Conservation (phyloP, 2,888 invertebrate genomes). For the Lissocephala sabroskyi region DNA sequence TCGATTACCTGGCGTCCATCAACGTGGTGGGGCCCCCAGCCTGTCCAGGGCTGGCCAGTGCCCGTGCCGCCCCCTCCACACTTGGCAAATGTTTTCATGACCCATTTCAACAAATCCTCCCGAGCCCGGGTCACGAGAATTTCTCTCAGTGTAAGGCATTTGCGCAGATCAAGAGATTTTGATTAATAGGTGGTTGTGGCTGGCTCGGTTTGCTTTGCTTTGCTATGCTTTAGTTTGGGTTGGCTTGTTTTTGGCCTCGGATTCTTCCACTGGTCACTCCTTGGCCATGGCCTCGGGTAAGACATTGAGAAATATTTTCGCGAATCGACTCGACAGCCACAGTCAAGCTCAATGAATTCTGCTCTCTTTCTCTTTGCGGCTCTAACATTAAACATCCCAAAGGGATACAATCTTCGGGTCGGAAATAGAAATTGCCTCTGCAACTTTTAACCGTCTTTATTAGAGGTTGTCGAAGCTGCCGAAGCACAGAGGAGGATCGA, state of each 20-base stretch:
- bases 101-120: too few relatives aligned
- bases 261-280: constrained; percentile 8
- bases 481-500: too few relatives aligned
- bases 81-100: too few relatives aligned
- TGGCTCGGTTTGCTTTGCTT: constrained; percentile 21
- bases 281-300: constrained; percentile 43
- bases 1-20: constrained; percentile 38
- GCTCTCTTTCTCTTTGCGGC: constrained; percentile 6
- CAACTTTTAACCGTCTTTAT: too few relatives aligned
- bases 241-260: background rate
- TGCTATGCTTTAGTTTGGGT: too few relatives aligned
- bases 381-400: too few relatives aligned
- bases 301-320: constrained; percentile 66
- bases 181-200: constrained; percentile 54
- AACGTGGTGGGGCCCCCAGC: constrained; percentile 57
- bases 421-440: too few relatives aligned
- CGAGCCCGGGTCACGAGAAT: background rate
- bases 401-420: background rate
- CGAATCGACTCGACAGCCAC: constrained; percentile 58
- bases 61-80: too few relatives aligned
- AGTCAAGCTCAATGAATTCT: constrained; percentile 49
- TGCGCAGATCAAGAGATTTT: constrained; percentile 60
- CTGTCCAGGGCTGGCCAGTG: constrained; percentile 41
- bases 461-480: too few relatives aligned
- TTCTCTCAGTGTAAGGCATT: constrained; percentile 49